Percentiles rank a stretch among this genome's conserved stretches.
Conservation (phyloP, 2,888 invertebrate species). For the Microplitis manilae region DNA sequence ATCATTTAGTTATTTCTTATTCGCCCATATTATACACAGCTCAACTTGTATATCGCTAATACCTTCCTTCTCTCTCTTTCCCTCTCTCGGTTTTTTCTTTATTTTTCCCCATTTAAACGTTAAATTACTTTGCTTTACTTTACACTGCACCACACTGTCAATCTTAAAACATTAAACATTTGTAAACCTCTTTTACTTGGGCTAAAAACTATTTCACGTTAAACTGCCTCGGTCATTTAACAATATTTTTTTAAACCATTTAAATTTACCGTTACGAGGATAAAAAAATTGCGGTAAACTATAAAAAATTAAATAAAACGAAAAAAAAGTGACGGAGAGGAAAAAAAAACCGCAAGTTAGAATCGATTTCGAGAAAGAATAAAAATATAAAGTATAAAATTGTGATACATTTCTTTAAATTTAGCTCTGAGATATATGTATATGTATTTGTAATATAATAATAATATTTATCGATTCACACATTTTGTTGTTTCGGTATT, state of each 20-base stretch:
- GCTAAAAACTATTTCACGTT: neutral
- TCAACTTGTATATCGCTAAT: too few relatives aligned
- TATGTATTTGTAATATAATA: neutral
- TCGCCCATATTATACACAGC: neutral
- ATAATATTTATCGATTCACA: neutral
- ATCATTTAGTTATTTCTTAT: conserved; percentile 30
- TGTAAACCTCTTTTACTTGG: neutral
- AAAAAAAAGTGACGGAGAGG: neutral
- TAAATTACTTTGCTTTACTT: neutral
- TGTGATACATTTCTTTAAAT: neutral
- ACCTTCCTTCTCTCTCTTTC: too few relatives aligned
- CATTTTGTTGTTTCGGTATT: neutral
- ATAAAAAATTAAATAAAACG: neutral
- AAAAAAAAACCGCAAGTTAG: conserved; percentile 13
- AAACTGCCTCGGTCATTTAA: neutral
- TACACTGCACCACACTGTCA: neutral
- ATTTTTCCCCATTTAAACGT: neutral
- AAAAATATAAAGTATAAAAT: neutral
- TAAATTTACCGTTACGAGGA: neutral
- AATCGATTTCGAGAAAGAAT: conserved; percentile 23
- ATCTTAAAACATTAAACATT: neutral
- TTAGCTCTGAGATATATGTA: neutral
- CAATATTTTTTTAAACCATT: neutral
- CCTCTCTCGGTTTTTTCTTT: too few relatives aligned
- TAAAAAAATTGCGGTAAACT: neutral